Conservation (phyloP, 2,888 invertebrate genomes). For the Drosophila putrida region DNA sequence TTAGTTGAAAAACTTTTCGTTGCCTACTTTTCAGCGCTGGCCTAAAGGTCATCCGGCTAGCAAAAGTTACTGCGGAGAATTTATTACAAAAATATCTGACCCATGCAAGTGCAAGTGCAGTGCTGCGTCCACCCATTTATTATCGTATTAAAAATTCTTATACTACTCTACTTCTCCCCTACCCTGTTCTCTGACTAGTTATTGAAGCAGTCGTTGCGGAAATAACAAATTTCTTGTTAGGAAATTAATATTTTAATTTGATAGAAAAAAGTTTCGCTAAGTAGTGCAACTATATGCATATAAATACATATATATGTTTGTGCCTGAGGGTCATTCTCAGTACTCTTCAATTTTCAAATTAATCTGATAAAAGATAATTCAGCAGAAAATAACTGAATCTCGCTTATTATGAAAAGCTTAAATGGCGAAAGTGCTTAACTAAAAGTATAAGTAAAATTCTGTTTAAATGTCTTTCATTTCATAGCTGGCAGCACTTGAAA, state of each 20-base stretch:
- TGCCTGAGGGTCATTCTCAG: slow-evolving; percentile 34
- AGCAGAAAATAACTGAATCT: slow-evolving; percentile 2
- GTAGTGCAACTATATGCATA: slow-evolving; percentile 12
- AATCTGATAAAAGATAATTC: slow-evolving; percentile 3
- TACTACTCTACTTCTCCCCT: slow-evolving; percentile 13
- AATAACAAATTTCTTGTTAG: slow-evolving; percentile 82
- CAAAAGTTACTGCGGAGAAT: slow-evolving; percentile 46
- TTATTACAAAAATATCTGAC: slow-evolving; percentile 51
- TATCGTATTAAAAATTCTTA: slow-evolving; percentile 73
- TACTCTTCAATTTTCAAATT: background rate
- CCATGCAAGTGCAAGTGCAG: slow-evolving; percentile 13
- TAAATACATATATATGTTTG: background rate
- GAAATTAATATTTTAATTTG: slow-evolving; percentile 82
- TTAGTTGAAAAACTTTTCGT: slow-evolving; percentile 44
- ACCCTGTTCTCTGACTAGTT: slow-evolving; percentile 2
- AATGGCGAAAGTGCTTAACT: background rate
- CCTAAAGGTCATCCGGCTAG: slow-evolving; percentile 50
- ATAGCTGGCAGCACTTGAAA: slow-evolving; percentile 24
- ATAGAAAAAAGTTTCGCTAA: slow-evolving; percentile 73
- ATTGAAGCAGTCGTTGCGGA: slow-evolving; percentile 66
- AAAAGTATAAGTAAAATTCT: slow-evolving; percentile 11
- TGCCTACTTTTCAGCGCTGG: slow-evolving; percentile 48
- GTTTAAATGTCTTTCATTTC: slow-evolving; percentile 40
- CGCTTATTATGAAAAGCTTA: background rate
- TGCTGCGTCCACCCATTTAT: slow-evolving; percentile 53